Percentiles rank a stretch among this genome's conserved stretches.
These are phyloP conservation scores for Channa maculata DNA, from an alignment of 2,113 vertebrate species.

Conservation along the genomic window DNA sequence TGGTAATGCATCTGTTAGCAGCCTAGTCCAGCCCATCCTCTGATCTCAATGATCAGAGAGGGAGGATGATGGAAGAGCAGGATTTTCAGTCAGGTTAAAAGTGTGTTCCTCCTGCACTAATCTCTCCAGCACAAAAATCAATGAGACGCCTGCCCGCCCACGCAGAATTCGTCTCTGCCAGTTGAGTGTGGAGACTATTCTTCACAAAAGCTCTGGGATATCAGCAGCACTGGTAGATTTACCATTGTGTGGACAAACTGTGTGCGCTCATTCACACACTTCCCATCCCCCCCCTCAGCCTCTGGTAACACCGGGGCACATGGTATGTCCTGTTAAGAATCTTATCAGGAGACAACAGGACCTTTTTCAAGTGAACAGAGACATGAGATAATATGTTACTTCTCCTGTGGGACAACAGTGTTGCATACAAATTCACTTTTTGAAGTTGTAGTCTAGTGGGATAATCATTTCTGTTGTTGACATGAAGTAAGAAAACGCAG, in stretches of 20 bases:
- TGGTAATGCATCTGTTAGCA: slow-evolving; percentile 36
- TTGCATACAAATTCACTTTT: neutral
- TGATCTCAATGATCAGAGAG: slow-evolving; percentile 31
- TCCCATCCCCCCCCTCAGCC: slow-evolving; percentile 12
- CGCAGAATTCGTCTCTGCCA: slow-evolving; percentile 53
- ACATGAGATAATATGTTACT: slow-evolving; percentile 27
- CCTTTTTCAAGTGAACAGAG: slow-evolving; percentile 17
- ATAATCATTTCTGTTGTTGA: slow-evolving; percentile 2
- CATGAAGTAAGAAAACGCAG: too few species aligned
- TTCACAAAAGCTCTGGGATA: slow-evolving; percentile 67
- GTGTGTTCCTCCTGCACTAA: slow-evolving; percentile 64
- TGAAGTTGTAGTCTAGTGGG: neutral
- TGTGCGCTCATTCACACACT: slow-evolving; percentile 30
- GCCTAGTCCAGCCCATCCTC: slow-evolving; percentile 23
- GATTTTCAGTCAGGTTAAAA: slow-evolving; percentile 45
- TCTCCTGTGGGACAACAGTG: slow-evolving; percentile 1
- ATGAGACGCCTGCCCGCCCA: slow-evolving; percentile 72
- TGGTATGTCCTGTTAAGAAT: slow-evolving; percentile 22
- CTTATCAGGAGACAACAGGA: slow-evolving; percentile 53
- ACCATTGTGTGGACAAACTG: slow-evolving; percentile 55
- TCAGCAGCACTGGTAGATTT: slow-evolving; percentile 70
- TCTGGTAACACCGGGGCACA: slow-evolving; percentile 43
- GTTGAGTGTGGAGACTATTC: slow-evolving; percentile 48
- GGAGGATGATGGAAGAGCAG: neutral
- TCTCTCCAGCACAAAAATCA: slow-evolving; percentile 76